phyloP scores from a whole-genome alignment of 1,140 invertebrate genomes.

The Heliconius melpomene region DNA sequence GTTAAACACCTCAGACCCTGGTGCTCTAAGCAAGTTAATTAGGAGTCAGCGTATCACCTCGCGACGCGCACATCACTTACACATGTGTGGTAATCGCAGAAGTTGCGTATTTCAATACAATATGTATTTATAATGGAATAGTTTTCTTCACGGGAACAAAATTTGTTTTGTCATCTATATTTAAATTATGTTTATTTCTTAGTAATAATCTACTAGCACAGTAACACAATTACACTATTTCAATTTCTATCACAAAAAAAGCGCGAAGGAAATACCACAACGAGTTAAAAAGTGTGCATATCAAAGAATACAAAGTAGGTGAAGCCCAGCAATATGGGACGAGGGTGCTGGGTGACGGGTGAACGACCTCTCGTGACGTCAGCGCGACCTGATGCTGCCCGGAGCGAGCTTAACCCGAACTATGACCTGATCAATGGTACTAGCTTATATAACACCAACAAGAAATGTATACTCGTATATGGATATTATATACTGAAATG shows the following conservation, averaged over 20 bases:
- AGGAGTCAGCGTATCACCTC: slow-evolving; percentile 38
- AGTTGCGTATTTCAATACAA: slow-evolving; percentile 1
- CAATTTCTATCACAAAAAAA: neutral
- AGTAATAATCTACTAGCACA: neutral
- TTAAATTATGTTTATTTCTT: no score
- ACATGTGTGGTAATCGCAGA: slow-evolving; percentile 30
- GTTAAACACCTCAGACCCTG: slow-evolving; percentile 62
- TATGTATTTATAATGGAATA: neutral
- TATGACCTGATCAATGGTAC: slow-evolving; percentile 61
- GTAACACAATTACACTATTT: neutral
- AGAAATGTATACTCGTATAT: neutral
- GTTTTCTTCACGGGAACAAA: neutral
- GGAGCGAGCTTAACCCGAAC: slow-evolving; percentile 73
- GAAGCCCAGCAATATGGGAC: slow-evolving; percentile 59
- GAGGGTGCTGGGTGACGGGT: slow-evolving; percentile 53
- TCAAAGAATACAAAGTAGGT: slow-evolving; percentile 42
- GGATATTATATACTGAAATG: neutral
- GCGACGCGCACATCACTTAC: slow-evolving; percentile 15
- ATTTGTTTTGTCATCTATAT: no score
- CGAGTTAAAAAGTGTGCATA: slow-evolving; percentile 19
- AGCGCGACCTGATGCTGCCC: slow-evolving; percentile 73
- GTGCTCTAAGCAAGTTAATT: slow-evolving; percentile 43
- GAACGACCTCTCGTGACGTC: slow-evolving; percentile 72
- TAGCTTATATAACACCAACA: slow-evolving; percentile 9
- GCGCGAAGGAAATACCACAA: neutral